phyloP scores from a whole-genome alignment of 2,797 vertebrate species.

The Botia kubotai region DNA sequence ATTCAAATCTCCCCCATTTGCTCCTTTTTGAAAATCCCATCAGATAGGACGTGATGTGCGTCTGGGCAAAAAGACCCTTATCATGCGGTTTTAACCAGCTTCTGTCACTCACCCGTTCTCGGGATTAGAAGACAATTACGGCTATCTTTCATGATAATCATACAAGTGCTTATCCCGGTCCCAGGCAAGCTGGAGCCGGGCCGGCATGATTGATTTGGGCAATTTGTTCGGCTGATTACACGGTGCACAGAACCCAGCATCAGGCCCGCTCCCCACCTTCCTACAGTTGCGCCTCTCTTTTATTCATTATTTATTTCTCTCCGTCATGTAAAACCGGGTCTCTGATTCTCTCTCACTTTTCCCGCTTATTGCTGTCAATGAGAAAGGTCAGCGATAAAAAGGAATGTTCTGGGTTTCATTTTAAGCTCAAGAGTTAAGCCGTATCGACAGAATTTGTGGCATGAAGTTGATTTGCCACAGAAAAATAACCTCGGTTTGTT shows the following conservation, averaged over 20 bases:
- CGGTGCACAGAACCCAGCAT: slow-evolving; percentile 69
- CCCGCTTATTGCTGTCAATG: slow-evolving; percentile 56
- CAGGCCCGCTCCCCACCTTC: slow-evolving; percentile 51
- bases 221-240: slow-evolving; percentile 84
- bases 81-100: slow-evolving; percentile 73
- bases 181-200: slow-evolving; percentile 67
- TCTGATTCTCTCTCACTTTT: slow-evolving; percentile 46
- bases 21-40: slow-evolving; percentile 63
- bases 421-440: background rate
- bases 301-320: slow-evolving; percentile 55
- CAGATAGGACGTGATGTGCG: slow-evolving; percentile 69
- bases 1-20: slow-evolving; percentile 64
- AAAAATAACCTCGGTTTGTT: background rate
- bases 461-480: background rate
- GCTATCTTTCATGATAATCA: slow-evolving; percentile 84
- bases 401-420: slow-evolving; percentile 52
- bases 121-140: slow-evolving; percentile 81
- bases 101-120: slow-evolving; percentile 75
- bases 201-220: slow-evolving; percentile 82
- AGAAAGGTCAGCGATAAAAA: slow-evolving; percentile 59
- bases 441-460: background rate
- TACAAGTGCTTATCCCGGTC: slow-evolving; percentile 75
- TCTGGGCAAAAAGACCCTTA: slow-evolving; percentile 64
- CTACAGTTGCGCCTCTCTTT: slow-evolving; percentile 37
- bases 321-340: slow-evolving; percentile 33